These are phyloP conservation scores for Charanyca ferruginea DNA, from an alignment of 2,888 invertebrate species.

Conservation along the genomic window DNA sequence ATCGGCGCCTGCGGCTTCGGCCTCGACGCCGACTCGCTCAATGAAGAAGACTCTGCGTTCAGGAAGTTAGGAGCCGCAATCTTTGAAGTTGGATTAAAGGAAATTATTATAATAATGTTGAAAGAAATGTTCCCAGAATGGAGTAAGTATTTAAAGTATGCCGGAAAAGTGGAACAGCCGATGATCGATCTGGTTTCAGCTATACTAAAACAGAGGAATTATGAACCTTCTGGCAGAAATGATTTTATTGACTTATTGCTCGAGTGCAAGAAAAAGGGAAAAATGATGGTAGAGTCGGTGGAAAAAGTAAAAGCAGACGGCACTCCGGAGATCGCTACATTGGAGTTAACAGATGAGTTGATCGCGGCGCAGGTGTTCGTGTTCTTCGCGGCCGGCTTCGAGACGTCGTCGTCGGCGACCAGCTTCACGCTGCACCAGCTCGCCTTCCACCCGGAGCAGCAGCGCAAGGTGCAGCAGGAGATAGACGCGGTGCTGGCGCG, in stretches of 20 bases:
- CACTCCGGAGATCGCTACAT: conserved; percentile 62
- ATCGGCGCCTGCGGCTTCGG: conserved; percentile 82
- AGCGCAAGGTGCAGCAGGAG: conserved; percentile 73
- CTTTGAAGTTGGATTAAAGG: conserved; percentile 63
- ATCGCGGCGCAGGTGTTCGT: conserved; percentile 78
- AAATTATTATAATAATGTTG: conserved; percentile 64
- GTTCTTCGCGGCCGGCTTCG: conserved; percentile 81
- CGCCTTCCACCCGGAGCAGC: conserved; percentile 75
- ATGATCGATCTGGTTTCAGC: conserved; percentile 71
- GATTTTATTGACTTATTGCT: conserved; percentile 79
- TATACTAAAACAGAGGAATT: conserved; percentile 75
- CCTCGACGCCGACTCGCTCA: conserved; percentile 77
- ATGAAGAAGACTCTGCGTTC: conserved; percentile 76
- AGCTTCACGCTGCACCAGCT: conserved; percentile 79
- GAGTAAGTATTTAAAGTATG: conserved; percentile 69
- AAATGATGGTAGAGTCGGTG: conserved; percentile 74
- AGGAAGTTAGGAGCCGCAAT: conserved; percentile 76
- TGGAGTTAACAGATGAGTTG: conserved; percentile 74
- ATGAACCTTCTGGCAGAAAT: conserved; percentile 74
- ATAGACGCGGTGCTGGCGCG: conserved; percentile 73
- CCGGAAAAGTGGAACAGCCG: conserved; percentile 70
- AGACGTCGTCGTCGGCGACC: conserved; percentile 80
- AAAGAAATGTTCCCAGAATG: conserved; percentile 75
- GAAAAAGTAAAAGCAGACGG: conserved; percentile 73
- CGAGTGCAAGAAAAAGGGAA: conserved; percentile 74